Base-by-base conservation (phyloP, 2,113 vertebrate species). In the Megaceryle maxima region DNA sequence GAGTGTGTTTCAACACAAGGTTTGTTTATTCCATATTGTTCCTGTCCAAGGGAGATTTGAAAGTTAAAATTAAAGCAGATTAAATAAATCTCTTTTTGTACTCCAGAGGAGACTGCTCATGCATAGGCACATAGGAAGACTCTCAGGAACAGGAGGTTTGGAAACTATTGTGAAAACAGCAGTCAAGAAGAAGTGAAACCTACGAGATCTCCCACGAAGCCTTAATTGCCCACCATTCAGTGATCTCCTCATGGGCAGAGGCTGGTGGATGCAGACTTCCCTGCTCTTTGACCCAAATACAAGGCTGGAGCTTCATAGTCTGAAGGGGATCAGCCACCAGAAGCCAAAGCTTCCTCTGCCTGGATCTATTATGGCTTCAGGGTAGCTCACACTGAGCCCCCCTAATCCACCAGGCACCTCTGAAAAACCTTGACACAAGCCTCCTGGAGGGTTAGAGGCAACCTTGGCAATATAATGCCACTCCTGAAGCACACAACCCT, bases 1-100 rank as follows among this genome's bases (percentile, higher is more conserved):
- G 39, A 70, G 29, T 22, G n/a, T 33, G 9, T 90, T 90, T 88
- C 12, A 2, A 83, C 83, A 75, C n/a, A 83, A 72, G 13, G 9
- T 44, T 86, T 88, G 60, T 87, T 92, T 88, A 56, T 87, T 56
- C 62, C 8, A 13, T 68, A 50, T 44, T 87, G 39, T 46, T 91
- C 50, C 69, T 89, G 62, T 91, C 87, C 77, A 60, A 88, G 39
- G 5, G 15, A 92, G 53, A 51, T 56, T 39, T 68, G 48, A 87
- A 93, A n/a, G 41, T 35, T 56, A 63, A 90, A 81, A 83, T 48
- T 85, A 74, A 88, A 76, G 77, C 26, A 84, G 68, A 86, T 59
- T 35, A 81, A 92, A 91, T 25, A 35, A 11, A 46, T 64, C 7
- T 56, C 29, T 43, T 12, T 8, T 83, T 35, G 8, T 78, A 24